Evolutionary conservation across 2,797 vertebrate genomes (phyloP).

Genomic region (Scarus forsteni): DNA sequence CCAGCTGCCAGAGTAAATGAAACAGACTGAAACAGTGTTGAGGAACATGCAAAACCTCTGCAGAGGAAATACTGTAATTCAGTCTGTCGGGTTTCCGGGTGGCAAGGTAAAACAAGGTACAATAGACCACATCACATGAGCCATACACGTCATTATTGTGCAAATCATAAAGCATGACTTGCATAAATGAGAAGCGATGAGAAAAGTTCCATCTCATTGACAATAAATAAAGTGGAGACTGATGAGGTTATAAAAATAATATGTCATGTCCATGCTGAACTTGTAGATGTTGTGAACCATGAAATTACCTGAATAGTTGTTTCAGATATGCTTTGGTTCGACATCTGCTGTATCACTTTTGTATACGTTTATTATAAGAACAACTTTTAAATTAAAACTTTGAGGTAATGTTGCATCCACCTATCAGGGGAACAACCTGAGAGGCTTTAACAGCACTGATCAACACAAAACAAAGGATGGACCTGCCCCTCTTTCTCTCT

Average conservation of each 20-base stretch:
- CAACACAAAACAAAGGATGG: conserved; percentile 52
- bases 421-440: too few species aligned
- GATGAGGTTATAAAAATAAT: neutral
- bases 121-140: conserved; percentile 60
- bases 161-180: conserved; percentile 55
- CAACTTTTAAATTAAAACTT: too few species aligned
- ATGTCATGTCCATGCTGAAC: neutral
- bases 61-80: conserved; percentile 74
- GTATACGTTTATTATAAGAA: too few species aligned
- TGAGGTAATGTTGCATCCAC: too few species aligned
- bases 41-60: conserved; percentile 71
- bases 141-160: conserved; percentile 47
- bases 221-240: neutral
- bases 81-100: conserved; percentile 35
- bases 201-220: neutral
- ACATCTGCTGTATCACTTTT: neutral
- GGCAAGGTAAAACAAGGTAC: conserved; percentile 46
- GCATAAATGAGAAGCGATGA: neutral
- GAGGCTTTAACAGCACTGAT: conserved; percentile 13
- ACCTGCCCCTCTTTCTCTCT: conserved; percentile 50
- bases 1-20: conserved; percentile 35
- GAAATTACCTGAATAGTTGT: too few species aligned
- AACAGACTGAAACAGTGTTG: conserved; percentile 48
- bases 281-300: too few species aligned
- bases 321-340: too few species aligned